Percentiles rank a stretch among this genome's conserved stretches.
Conservation (phyloP, 2,888 invertebrate species). For the Yponomeuta plumbellus region DNA sequence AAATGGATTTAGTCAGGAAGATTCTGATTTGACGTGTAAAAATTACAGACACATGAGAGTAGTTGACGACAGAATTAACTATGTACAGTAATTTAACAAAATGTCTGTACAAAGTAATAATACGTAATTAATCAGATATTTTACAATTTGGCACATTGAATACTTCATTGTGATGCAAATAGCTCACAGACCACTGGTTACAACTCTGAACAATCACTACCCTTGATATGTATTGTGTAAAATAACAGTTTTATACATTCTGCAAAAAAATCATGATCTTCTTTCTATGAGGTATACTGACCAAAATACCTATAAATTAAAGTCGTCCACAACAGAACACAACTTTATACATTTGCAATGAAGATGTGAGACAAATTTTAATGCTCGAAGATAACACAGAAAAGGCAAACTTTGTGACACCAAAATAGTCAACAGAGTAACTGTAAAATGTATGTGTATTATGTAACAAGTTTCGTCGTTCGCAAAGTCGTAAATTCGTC, state of each 20-base stretch:
- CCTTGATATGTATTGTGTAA: neutral
- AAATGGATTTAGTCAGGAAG: neutral
- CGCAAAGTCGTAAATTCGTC: constrained; percentile 54
- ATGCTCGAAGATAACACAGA: neutral
- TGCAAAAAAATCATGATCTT: neutral
- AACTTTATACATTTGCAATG: neutral
- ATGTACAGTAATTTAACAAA: constrained; percentile 24
- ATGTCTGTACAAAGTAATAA: constrained; percentile 31
- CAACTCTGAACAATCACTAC: neutral
- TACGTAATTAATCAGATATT: constrained; percentile 33
- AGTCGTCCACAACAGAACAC: neutral
- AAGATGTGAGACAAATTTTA: neutral
- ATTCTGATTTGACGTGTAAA: constrained; percentile 29
- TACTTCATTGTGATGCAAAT: constrained; percentile 29
- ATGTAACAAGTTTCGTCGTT: constrained; percentile 43
- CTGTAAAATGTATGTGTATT: constrained; percentile 10
- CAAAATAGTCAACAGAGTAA: constrained; percentile 3
- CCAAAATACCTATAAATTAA: constrained; percentile 4
- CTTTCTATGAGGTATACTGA: constrained; percentile 4
- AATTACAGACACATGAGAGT: constrained; percentile 20
- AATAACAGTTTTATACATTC: neutral
- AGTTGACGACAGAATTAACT: constrained; percentile 16
- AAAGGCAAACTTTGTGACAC: constrained; percentile 13
- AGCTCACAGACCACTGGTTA: constrained; percentile 1
- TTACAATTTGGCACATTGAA: constrained; percentile 61